These are phyloP conservation scores for Seira musarum DNA, from an alignment of 2,888 invertebrate genomes.

Conservation along the genomic window DNA sequence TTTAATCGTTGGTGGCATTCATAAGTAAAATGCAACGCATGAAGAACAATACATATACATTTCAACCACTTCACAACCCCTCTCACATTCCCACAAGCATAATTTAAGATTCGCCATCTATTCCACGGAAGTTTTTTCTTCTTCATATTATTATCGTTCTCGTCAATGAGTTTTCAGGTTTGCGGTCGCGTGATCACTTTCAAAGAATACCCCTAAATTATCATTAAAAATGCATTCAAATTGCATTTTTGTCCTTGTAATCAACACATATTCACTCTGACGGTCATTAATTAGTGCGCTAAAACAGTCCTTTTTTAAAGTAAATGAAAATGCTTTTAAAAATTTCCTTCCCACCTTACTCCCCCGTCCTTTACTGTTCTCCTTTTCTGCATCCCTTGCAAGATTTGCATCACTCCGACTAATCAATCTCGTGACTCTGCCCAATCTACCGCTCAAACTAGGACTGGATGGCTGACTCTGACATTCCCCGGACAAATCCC, in stretches of 20 bases:
- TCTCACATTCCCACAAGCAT: no score
- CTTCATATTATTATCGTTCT: no score
- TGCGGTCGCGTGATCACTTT: no score
- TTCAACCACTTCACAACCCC: constrained; percentile 2
- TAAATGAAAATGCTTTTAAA: no score
- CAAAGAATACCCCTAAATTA: not conserved
- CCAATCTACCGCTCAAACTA: constrained; percentile 63
- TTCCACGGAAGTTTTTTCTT: no score
- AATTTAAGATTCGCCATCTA: no score
- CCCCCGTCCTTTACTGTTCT: constrained; percentile 46
- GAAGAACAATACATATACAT: not conserved
- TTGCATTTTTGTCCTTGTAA: not conserved
- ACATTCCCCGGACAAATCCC: constrained; percentile 41
- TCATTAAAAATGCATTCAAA: not conserved
- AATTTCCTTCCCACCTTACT: no score
- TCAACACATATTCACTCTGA: not conserved
- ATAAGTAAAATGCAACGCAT: not conserved
- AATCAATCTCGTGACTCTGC: constrained; percentile 65
- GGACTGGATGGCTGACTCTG: constrained; percentile 39
- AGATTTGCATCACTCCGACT: constrained; percentile 69
- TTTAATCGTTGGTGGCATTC: no score
- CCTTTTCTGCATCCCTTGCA: no score
- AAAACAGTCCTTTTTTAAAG: not conserved
- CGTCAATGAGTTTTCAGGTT: no score
- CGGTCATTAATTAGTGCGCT: not conserved